Evolutionary conservation across 2,888 invertebrate species (phyloP).

Genomic region (Drosophila nr. medialis): DNA sequence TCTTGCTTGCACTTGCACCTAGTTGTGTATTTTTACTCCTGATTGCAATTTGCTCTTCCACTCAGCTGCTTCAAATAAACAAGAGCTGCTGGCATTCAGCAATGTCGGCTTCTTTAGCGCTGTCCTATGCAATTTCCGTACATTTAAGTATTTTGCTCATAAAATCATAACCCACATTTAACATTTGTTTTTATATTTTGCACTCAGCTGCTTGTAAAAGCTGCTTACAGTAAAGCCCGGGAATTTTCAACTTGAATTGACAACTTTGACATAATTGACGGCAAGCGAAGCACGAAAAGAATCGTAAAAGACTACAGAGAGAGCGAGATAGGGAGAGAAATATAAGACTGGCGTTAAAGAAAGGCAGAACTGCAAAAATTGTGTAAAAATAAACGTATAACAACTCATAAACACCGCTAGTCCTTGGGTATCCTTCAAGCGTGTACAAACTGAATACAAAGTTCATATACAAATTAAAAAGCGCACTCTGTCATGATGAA

Average conservation of each 20-base stretch:
- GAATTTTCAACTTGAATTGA: conserved; percentile 69
- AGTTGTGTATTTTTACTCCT: conserved; percentile 25
- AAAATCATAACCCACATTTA: conserved; percentile 58
- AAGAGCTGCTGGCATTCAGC: background rate
- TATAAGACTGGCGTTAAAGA: background rate
- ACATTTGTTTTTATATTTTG: conserved; percentile 36
- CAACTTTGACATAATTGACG: conserved; percentile 81
- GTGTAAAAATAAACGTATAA: conserved; percentile 62
- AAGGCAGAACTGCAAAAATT: conserved; percentile 19
- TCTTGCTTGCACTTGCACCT: background rate
- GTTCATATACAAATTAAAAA: conserved; percentile 55
- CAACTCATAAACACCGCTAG: conserved; percentile 75
- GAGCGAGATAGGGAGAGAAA: background rate
- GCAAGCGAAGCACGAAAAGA: conserved; percentile 33
- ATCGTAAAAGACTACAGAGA: conserved; percentile 6
- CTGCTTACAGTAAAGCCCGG: conserved; percentile 60
- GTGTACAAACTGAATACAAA: conserved; percentile 30
- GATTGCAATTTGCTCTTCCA: conserved; percentile 31
- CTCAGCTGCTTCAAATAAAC: conserved; percentile 9
- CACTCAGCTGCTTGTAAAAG: conserved; percentile 53
- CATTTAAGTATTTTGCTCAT: conserved; percentile 11
- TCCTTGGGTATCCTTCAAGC: conserved; percentile 56
- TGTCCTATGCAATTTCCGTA: conserved; percentile 4
- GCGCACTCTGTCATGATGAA: conserved; percentile 55
- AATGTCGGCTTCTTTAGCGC: background rate